These are phyloP conservation scores for Cheilinus undulatus DNA, from an alignment of 2,113 vertebrate species.

Conservation along the genomic window DNA sequence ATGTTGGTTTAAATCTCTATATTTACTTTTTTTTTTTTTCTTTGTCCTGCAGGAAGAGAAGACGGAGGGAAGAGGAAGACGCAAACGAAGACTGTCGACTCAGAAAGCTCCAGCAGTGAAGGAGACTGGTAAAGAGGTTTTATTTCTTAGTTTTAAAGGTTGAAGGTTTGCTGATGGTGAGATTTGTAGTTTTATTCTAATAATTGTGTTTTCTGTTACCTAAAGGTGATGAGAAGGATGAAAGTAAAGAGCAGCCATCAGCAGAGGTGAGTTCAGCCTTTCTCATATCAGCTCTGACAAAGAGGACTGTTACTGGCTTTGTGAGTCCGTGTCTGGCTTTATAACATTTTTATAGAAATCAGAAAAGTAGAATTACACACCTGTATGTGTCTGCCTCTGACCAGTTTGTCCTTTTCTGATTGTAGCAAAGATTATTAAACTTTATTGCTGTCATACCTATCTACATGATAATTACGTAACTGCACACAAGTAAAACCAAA, in stretches of 20 bases:
- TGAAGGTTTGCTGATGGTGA: neutral
- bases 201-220: neutral
- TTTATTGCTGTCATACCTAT: too few relatives aligned
- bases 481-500: too few relatives aligned
- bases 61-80: constrained; percentile 55
- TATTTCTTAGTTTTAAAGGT: neutral
- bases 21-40: neutral
- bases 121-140: constrained; percentile 50
- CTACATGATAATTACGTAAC: too few relatives aligned
- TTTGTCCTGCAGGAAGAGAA: constrained; percentile 70
- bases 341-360: too few relatives aligned
- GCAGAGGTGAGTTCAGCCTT: constrained; percentile 50
- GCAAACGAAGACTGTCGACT: constrained; percentile 59
- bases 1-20: too few relatives aligned
- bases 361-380: too few relatives aligned
- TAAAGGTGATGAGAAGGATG: constrained; percentile 49
- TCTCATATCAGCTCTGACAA: neutral
- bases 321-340: too few relatives aligned
- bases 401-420: too few relatives aligned
- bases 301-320: too few relatives aligned
- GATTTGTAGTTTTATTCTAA: neutral
- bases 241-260: constrained; percentile 36
- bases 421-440: too few relatives aligned
- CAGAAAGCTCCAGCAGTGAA: constrained; percentile 43
- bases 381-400: too few relatives aligned